Conservation (phyloP, 2,888 invertebrate genomes). For the Congeria kusceri region DNA sequence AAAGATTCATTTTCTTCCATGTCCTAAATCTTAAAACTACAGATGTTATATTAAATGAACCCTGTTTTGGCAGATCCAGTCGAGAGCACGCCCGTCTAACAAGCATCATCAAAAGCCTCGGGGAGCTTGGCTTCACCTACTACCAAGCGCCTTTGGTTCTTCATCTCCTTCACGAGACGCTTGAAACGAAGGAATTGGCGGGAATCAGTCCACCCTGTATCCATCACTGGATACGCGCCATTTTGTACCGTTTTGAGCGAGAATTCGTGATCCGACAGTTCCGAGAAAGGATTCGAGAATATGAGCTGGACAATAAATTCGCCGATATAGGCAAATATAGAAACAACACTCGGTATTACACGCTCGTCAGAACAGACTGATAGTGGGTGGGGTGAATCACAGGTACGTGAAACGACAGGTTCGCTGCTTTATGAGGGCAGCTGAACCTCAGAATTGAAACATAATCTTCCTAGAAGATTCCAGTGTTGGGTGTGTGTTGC, state of each 20-base stretch:
- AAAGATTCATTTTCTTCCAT: too few species aligned
- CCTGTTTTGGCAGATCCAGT: conserved; percentile 66
- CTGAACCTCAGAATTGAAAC: too few species aligned
- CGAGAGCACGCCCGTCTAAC: conserved; percentile 81
- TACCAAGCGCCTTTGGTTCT: conserved; percentile 73
- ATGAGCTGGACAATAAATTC: conserved; percentile 16
- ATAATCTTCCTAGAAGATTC: too few species aligned
- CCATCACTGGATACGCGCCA: conserved; percentile 40
- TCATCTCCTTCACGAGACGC: conserved; percentile 71
- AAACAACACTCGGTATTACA: conserved; percentile 3
- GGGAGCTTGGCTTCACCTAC: conserved; percentile 76
- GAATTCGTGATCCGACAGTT: conserved; percentile 46
- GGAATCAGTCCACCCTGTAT: conserved; percentile 27
- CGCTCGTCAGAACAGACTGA: neutral
- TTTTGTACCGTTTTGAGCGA: conserved; percentile 43
- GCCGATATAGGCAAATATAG: neutral
- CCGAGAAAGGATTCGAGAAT: conserved; percentile 13
- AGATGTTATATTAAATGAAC: too few species aligned
- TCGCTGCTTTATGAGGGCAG: too few species aligned
- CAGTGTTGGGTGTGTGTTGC: too few species aligned
- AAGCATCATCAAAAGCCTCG: conserved; percentile 80
- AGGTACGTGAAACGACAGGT: too few species aligned
- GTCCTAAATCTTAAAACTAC: too few species aligned
- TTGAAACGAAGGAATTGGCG: conserved; percentile 47
- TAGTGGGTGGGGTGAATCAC: neutral